Evolutionary conservation across 2,113 vertebrate genomes (phyloP).

Genomic region (Centropus bengalensis): DNA sequence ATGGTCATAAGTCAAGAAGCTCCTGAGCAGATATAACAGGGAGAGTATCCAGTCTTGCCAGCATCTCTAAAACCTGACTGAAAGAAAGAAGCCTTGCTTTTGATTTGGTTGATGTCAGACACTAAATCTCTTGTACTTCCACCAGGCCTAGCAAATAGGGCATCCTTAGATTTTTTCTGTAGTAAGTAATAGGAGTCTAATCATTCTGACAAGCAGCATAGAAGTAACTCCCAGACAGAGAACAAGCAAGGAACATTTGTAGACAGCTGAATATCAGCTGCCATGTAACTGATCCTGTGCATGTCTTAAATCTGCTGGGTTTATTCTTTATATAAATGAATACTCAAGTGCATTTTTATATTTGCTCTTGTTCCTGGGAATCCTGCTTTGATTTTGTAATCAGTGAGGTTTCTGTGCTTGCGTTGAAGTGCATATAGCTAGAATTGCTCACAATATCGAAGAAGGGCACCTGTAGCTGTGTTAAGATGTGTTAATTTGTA

Average conservation of each 20-base stretch:
- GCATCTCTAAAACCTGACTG: background rate
- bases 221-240: background rate
- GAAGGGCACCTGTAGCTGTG: background rate
- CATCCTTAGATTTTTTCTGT: background rate
- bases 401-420: background rate
- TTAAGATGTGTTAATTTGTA: background rate
- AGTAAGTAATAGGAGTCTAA: background rate
- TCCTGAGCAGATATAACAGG: background rate
- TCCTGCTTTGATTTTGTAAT: background rate
- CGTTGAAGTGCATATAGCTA: background rate
- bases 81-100: background rate
- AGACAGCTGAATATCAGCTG: background rate
- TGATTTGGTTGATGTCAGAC: background rate
- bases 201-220: background rate
- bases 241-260: background rate
- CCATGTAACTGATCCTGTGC: background rate
- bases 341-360: background rate
- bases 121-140: background rate
- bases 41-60: background rate
- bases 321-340: background rate
- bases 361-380: background rate
- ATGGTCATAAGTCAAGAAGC: background rate
- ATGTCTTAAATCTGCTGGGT: background rate
- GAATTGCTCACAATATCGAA: background rate
- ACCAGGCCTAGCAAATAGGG: background rate